A percentile compares a stretch with the other conserved stretches of the same genome.
Conservation (phyloP, 1,140 invertebrate species). For the Caenorhabditis brenneri region DNA sequence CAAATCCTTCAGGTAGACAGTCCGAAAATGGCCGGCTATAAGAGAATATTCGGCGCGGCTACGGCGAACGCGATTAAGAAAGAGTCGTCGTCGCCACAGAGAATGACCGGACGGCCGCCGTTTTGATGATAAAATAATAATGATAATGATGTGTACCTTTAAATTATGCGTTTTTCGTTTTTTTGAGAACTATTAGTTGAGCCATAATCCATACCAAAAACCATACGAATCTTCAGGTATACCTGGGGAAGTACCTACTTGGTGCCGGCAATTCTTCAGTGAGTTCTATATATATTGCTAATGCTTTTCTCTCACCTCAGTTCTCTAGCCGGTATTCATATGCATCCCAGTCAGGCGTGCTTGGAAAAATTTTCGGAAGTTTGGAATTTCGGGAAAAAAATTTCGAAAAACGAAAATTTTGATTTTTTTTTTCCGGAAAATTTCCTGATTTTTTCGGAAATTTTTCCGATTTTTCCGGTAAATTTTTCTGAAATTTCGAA, state of each 20-base stretch:
- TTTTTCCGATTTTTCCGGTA: not conserved
- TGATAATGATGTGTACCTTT: too few relatives aligned
- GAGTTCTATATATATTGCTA: not conserved
- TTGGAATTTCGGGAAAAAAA: too few relatives aligned
- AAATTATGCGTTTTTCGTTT: too few relatives aligned
- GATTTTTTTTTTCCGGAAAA: not conserved
- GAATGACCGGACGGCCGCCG: not conserved
- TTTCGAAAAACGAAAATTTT: too few relatives aligned
- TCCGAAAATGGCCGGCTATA: not conserved
- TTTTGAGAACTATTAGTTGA: not conserved
- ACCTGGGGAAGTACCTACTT: slow-evolving; percentile 8
- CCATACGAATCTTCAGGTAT: not conserved
- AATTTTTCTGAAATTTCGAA: not conserved
- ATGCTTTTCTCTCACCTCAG: not conserved
- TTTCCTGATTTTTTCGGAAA: not conserved
- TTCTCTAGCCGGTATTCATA: not conserved
- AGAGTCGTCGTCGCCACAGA: not conserved
- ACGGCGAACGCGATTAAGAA: too few relatives aligned
- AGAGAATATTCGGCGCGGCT: too few relatives aligned
- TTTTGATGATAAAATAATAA: too few relatives aligned
- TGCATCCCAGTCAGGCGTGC: too few relatives aligned
- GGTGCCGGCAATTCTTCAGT: not conserved
- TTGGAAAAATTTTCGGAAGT: too few relatives aligned
- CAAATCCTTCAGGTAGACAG: not conserved
- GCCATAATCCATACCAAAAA: not conserved